Base-by-base conservation (phyloP, 2,888 invertebrate species). In the Calameuta pallipes region DNA sequence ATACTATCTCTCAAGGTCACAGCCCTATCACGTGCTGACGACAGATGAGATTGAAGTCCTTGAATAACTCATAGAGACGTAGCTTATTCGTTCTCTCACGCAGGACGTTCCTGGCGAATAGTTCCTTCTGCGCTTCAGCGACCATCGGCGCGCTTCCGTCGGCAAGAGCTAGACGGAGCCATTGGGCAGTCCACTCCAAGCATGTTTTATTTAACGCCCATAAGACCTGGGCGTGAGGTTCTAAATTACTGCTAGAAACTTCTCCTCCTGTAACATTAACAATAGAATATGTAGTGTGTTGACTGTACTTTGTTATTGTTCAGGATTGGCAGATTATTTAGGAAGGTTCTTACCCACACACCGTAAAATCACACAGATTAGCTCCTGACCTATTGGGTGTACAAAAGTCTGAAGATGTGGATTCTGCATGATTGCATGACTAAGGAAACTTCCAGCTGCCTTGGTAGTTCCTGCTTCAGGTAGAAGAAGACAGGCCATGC, bases 191-290 rank as follows among this genome's bases (percentile, higher is more conserved):
- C 90, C 93, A 93, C 86, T 94, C 94, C 85, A 93, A 92, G 92
- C 95, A 95, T 87, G 95, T 94, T 90, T 95, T 96, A 89, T 95
- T 96, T 86, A 96, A 91, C 34, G 93, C 93, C 82, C 94, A 88
- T 74, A 96, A 87, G 74, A 96, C 93, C 86, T 95, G 95, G 33
- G 94, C 93, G 83, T 95, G 92, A 36, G 93, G 92, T 77, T 95
- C 95, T 69, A 95, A 92, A 75, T 93, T 93, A 76, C 92, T 91
- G 77, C 95, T 90, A 1, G 94, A 93, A n/a, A 94, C 92, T 82
- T 93, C 93, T 13, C 94, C 95, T 74, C 94, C 95, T 93, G 80
- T 68, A 73, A 36, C 70, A 56, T 56, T 56, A 56, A 56, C 6
- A 23, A 56, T 56, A 56, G 1, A 2, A 23, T 23, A 56, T 56